Evolutionary conservation across 2,888 invertebrate genomes (phyloP).

Genomic region (Helicoverpa assulta): DNA sequence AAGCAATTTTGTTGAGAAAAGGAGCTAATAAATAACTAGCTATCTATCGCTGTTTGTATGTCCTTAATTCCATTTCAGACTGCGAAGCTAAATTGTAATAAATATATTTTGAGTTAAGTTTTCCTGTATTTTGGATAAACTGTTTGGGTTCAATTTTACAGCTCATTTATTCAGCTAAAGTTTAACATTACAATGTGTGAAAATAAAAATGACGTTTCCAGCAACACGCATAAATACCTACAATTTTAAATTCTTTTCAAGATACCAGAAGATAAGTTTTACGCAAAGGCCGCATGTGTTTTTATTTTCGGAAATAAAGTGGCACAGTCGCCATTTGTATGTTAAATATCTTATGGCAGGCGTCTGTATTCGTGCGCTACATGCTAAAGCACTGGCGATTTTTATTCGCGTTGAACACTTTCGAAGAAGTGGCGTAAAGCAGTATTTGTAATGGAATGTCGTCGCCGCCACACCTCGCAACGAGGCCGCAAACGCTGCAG

Average conservation of each 20-base stretch:
- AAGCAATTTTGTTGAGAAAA: slow-evolving; percentile 40
- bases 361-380: slow-evolving; percentile 24
- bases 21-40: slow-evolving; percentile 38
- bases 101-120: slow-evolving; percentile 17
- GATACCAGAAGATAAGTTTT: no score
- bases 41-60: slow-evolving; percentile 28
- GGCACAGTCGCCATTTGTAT: slow-evolving; percentile 22
- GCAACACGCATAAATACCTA: no score
- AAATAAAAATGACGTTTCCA: no score
- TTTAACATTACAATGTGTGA: no score
- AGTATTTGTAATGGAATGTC: slow-evolving; percentile 81
- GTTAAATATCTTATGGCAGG: slow-evolving; percentile 16
- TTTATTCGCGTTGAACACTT: slow-evolving; percentile 59
- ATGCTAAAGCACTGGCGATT: slow-evolving; percentile 55
- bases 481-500: slow-evolving; percentile 78
- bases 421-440: slow-evolving; percentile 65
- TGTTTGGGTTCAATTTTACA: no score
- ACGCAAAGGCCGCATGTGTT: background rate
- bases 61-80: slow-evolving; percentile 30
- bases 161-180: no score
- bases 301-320: slow-evolving; percentile 29
- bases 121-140: slow-evolving; percentile 30
- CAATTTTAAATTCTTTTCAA: no score
- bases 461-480: slow-evolving; percentile 83
- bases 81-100: slow-evolving; percentile 32